Percentiles rank a stretch among this genome's conserved stretches.
These are phyloP conservation scores for Cottoperca gobio DNA, from an alignment of 2,797 vertebrate genomes.

Conservation along the genomic window DNA sequence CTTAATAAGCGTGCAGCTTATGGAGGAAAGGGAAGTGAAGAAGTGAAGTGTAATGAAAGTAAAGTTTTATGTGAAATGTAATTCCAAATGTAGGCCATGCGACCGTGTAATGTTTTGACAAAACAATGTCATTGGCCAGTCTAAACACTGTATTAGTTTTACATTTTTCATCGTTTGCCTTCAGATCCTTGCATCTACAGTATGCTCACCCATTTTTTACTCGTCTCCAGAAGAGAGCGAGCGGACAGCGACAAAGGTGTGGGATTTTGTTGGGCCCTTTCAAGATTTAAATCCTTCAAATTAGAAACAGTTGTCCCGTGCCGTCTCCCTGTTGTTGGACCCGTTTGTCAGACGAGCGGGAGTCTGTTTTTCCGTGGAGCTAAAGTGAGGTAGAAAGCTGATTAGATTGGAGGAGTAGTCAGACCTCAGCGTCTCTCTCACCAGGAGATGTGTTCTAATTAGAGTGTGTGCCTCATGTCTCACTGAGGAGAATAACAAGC, in stretches of 20 bases:
- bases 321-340: constrained; percentile 62
- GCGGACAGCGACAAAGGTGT: constrained; percentile 28
- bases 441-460: constrained; percentile 82
- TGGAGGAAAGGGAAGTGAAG: not conserved
- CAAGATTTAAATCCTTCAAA: constrained; percentile 59
- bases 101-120: not conserved
- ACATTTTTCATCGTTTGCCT: not conserved
- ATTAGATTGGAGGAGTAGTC: constrained; percentile 68
- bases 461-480: constrained; percentile 68
- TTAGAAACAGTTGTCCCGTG: constrained; percentile 62
- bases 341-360: constrained; percentile 64
- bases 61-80: not conserved
- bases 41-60: not conserved
- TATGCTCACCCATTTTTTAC: constrained; percentile 36
- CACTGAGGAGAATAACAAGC: constrained; percentile 76
- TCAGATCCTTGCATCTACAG: constrained; percentile 29
- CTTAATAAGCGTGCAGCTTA: constrained; percentile 32
- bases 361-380: constrained; percentile 56
- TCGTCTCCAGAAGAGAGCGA: constrained; percentile 41
- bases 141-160: not conserved
- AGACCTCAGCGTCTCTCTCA: constrained; percentile 71
- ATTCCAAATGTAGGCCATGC: not conserved
- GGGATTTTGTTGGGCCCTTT: constrained; percentile 38
- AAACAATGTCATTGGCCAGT: not conserved
- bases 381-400: constrained; percentile 68